These are phyloP conservation scores for Zenarchopterus dispar DNA, from an alignment of 2,797 vertebrate species.

Conservation along the genomic window DNA sequence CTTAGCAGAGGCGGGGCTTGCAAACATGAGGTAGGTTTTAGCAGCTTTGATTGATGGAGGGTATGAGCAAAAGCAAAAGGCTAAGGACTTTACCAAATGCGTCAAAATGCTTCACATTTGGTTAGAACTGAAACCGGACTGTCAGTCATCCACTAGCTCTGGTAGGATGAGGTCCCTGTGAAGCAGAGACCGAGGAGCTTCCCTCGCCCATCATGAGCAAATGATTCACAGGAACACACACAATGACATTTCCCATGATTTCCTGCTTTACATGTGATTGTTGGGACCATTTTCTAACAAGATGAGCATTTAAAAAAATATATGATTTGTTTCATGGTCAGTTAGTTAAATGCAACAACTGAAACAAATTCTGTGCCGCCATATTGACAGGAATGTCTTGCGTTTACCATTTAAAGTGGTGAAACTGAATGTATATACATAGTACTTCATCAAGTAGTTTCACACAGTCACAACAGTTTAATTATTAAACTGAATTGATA, in stretches of 20 bases:
- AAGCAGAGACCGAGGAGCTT: constrained; percentile 50
- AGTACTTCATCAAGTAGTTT: no score
- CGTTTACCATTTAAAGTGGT: no score
- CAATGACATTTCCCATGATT: background rate
- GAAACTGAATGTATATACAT: no score
- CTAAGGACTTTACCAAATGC: constrained; percentile 18
- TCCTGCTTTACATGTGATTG: no score
- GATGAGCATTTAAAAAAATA: no score
- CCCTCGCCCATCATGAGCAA: constrained; percentile 58
- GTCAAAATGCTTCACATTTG: background rate
- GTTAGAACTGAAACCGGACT: constrained; percentile 1
- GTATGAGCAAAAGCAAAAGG: constrained; percentile 12
- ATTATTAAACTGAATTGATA: no score
- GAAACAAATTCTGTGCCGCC: background rate
- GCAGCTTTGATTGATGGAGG: constrained; percentile 68
- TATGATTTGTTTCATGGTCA: no score
- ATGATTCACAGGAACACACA: constrained; percentile 44
- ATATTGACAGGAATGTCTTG: background rate
- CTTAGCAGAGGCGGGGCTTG: constrained; percentile 63
- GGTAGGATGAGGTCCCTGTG: constrained; percentile 23
- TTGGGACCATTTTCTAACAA: no score
- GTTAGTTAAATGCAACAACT: background rate
- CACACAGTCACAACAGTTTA: no score
- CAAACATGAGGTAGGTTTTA: constrained; percentile 75
- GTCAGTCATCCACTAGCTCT: constrained; percentile 48